phyloP scores from a whole-genome alignment of 1,140 invertebrate species.

The Euura lappo region DNA sequence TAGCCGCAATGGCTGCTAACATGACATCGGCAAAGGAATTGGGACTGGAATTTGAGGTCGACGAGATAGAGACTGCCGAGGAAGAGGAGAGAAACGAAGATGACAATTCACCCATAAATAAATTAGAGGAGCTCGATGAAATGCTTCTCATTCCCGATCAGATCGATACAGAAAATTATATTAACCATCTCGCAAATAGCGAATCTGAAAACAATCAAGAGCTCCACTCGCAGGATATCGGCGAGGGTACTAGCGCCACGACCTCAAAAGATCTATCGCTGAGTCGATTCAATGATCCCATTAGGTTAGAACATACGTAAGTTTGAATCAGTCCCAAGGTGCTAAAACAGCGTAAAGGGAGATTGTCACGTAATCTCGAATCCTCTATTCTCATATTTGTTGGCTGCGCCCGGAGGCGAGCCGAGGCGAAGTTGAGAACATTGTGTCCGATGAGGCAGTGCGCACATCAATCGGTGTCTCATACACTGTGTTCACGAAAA shows the following conservation, averaged over 20 bases:
- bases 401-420: no score
- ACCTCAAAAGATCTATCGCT: constrained; percentile 46
- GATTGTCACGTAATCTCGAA: background rate
- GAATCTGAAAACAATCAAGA: background rate
- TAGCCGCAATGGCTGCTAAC: constrained; percentile 55
- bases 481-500: no score
- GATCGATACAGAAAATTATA: constrained; percentile 12
- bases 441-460: no score
- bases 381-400: background rate
- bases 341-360: background rate
- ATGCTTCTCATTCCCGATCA: constrained; percentile 42
- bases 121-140: constrained; percentile 39
- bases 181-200: constrained; percentile 6
- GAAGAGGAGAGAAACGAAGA: constrained; percentile 31
- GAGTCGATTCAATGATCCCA: constrained; percentile 47
- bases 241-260: constrained; percentile 26
- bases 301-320: constrained; percentile 57
- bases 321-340: constrained; percentile 40
- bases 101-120: constrained; percentile 23
- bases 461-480: no score
- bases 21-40: constrained; percentile 40
- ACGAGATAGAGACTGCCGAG: constrained; percentile 21
- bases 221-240: constrained; percentile 14
- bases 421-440: no score
- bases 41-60: constrained; percentile 32